phyloP scores from a whole-genome alignment of 2,113 vertebrate genomes.

The Ariopsis seemanni region DNA sequence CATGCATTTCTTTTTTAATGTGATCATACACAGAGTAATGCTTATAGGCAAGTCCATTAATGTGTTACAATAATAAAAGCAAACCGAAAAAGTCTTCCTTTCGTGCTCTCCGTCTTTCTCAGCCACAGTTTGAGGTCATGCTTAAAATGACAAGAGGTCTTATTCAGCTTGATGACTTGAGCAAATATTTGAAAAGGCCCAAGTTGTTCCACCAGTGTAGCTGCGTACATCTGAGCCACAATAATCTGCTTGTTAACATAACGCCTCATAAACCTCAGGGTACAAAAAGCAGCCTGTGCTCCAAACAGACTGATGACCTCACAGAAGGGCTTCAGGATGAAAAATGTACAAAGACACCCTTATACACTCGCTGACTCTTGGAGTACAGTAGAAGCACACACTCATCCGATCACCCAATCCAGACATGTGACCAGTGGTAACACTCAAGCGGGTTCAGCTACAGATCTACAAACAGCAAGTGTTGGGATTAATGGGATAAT shows the following conservation, averaged over 20 bases:
- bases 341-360: background rate
- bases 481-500: background rate
- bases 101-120: background rate
- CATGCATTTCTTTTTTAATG: background rate
- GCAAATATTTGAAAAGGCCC: conserved; percentile 51
- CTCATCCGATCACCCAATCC: background rate
- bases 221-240: conserved; percentile 32
- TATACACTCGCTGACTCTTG: background rate
- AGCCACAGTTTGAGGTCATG: background rate
- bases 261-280: background rate
- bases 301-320: conserved; percentile 49
- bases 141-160: conserved; percentile 15
- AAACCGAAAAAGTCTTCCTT: background rate
- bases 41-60: background rate
- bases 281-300: conserved; percentile 71
- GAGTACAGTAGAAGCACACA: conserved; percentile 28
- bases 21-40: background rate
- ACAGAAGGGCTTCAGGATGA: background rate
- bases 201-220: conserved; percentile 20
- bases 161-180: conserved; percentile 46
- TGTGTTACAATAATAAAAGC: background rate
- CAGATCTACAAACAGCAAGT: background rate
- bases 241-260: conserved; percentile 29
- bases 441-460: background rate
- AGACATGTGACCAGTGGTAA: background rate